Percentiles rank a stretch among this genome's conserved stretches.
phyloP scores from a whole-genome alignment of 2,888 invertebrate species.

The Limnephilus lunatus region DNA sequence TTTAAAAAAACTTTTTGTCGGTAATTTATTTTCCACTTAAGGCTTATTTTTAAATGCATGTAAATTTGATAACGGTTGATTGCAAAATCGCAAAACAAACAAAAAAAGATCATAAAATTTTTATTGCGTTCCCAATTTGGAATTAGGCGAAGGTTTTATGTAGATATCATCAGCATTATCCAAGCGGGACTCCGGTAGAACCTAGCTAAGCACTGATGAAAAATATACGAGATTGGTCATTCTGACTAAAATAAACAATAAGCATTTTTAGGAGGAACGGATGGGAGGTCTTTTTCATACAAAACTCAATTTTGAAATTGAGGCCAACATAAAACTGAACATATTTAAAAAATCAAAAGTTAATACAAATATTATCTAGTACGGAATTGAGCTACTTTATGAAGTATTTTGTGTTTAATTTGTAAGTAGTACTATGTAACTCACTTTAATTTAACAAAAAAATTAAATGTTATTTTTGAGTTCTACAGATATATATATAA shows the following conservation, averaged over 20 bases:
- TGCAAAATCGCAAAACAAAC: not conserved
- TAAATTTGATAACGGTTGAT: not conserved
- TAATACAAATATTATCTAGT: too few relatives aligned
- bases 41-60: not conserved
- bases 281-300: too few relatives aligned
- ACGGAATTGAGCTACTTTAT: too few relatives aligned
- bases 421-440: too few relatives aligned
- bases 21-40: not conserved
- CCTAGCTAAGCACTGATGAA: not conserved
- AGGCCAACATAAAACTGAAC: too few relatives aligned
- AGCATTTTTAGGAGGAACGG: not conserved
- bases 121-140: not conserved
- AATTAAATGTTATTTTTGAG: too few relatives aligned
- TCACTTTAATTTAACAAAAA: too few relatives aligned
- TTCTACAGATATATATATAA: too few relatives aligned
- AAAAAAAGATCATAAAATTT: not conserved
- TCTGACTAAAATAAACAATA: not conserved
- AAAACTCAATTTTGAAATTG: too few relatives aligned
- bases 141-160: constrained; percentile 21
- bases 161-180: constrained; percentile 32
- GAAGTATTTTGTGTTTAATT: too few relatives aligned
- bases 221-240: not conserved
- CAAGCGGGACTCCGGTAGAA: not conserved
- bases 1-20: not conserved
- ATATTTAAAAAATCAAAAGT: too few relatives aligned